Base-by-base conservation (phyloP, 2,113 vertebrate genomes). In the Epinephelus lanceolatus region DNA sequence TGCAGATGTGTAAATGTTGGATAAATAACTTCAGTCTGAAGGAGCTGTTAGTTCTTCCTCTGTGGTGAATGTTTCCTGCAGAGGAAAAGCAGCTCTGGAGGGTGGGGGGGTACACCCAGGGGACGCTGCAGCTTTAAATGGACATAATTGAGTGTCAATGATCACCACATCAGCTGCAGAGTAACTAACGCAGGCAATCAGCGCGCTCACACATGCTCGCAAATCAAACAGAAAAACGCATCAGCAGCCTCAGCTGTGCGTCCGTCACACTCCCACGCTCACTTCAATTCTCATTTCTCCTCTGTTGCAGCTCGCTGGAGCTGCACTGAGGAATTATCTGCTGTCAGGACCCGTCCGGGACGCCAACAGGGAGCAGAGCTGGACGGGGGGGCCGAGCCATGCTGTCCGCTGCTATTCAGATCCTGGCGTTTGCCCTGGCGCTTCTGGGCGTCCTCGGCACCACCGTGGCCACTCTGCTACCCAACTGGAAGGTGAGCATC, bases 401-500 rank as follows among this genome's bases (percentile, higher is more conserved):
- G 98, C 95, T 94, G 75, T 96, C 96, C 0, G 90, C 92, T 2
- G 93, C 96, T n/a, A 83, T 98, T 80, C 97, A 99, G 95, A 96
- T 98, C 86, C 94, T 98, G 14, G 98, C 97, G 67, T 97, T 99
- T 60, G 89, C 92, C 81, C 79, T 99, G 95, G 97, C 97, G 4
- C 82, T 99, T 47, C 92, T 96, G 4, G 98, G 97, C 3, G 78
- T 89, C 59, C 95, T 96, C 1, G 98, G 97, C 10, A 88, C 95
- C 75, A 96, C 97, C 1, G 90, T 94, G 4, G 97, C 98, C 89
- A 98, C 98, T 0, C 51, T 99, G 92, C 91, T 98, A 59, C 98
- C 98, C 71, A 97, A 96, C 95, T 99, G 98, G 98, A 97, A 96
- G 88, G 97, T 99, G 88, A 97, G 94, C 0, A 86, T 93, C 40